These are phyloP conservation scores for Acanthis flammea DNA, from an alignment of 2,797 vertebrate species.

Conservation along the genomic window DNA sequence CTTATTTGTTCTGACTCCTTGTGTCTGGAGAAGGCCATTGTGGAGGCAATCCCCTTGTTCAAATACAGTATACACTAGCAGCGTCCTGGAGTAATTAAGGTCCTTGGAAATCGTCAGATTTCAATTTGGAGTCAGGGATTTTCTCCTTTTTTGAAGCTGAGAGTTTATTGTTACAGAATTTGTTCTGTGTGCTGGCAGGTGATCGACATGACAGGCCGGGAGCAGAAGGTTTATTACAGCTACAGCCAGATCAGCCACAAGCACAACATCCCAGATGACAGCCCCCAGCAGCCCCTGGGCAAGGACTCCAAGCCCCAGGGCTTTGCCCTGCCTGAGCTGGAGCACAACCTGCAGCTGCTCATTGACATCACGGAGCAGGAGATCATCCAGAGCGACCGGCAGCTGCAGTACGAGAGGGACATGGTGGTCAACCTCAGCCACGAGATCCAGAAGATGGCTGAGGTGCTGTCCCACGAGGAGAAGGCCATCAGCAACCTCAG, in stretches of 20 bases:
- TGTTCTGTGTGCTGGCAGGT: constrained; percentile 76
- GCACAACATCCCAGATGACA: constrained; percentile 91
- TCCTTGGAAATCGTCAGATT: background rate
- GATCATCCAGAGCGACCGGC: constrained; percentile 94
- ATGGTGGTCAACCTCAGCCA: constrained; percentile 90
- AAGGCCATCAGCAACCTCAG: constrained; percentile 85
- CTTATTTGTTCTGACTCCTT: fast-evolving
- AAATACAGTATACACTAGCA: background rate
- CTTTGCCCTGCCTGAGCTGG: constrained; percentile 91
- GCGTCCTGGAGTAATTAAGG: background rate
- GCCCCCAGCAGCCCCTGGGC: constrained; percentile 67
- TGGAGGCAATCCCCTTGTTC: background rate
- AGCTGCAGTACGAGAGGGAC: constrained; percentile 94
- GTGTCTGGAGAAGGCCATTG: background rate
- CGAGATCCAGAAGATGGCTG: constrained; percentile 85
- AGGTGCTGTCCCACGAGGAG: constrained; percentile 82
- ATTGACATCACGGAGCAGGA: constrained; percentile 97
- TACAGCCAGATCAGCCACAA: constrained; percentile 98
- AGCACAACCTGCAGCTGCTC: constrained; percentile 97
- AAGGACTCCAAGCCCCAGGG: constrained; percentile 85
- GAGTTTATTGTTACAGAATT: background rate
- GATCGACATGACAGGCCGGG: constrained; percentile 97
- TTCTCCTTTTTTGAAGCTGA: background rate
- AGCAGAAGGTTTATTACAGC: constrained; percentile 96
- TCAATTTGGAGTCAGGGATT: background rate